phyloP scores from a whole-genome alignment of 1,140 invertebrate genomes.

The Pseudobourletiella spinata region DNA sequence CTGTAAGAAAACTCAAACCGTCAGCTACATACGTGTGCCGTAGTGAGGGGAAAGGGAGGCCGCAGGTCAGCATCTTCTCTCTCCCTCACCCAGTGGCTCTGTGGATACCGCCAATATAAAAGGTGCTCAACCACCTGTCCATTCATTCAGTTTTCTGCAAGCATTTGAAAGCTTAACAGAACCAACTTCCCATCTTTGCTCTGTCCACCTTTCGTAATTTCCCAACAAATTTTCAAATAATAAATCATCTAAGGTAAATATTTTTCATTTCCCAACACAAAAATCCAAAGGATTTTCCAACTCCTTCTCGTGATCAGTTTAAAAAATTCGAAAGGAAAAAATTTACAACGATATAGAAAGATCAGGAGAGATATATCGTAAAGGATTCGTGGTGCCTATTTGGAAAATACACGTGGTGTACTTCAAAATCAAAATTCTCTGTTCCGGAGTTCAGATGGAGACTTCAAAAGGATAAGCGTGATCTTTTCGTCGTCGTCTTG shows the following conservation, averaged over 20 bases:
- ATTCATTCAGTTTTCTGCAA: constrained; percentile 34
- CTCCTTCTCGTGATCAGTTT: too few species aligned
- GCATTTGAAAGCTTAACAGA: constrained; percentile 13
- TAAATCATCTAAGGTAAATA: background rate
- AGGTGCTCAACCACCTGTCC: constrained; percentile 31
- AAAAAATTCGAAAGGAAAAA: too few species aligned
- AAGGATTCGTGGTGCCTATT: too few species aligned
- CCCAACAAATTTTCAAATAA: background rate
- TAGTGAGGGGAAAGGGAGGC: constrained; percentile 7
- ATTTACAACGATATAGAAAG: too few species aligned
- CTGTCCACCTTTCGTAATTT: background rate
- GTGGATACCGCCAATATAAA: constrained; percentile 30
- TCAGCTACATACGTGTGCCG: background rate
- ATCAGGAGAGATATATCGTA: too few species aligned
- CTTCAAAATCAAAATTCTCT: too few species aligned
- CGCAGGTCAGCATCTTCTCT: constrained; percentile 10
- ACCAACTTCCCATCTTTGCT: background rate
- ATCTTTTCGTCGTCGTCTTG: too few species aligned
- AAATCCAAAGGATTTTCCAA: too few species aligned
- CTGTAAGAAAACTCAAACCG: background rate
- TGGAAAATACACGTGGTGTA: background rate
- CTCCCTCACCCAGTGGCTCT: too few species aligned
- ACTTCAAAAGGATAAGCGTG: too few species aligned
- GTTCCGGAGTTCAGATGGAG: too few species aligned
- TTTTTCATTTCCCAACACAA: too few species aligned